phyloP scores from a whole-genome alignment of 2,888 invertebrate genomes.

The Anoncus sp. region DNA sequence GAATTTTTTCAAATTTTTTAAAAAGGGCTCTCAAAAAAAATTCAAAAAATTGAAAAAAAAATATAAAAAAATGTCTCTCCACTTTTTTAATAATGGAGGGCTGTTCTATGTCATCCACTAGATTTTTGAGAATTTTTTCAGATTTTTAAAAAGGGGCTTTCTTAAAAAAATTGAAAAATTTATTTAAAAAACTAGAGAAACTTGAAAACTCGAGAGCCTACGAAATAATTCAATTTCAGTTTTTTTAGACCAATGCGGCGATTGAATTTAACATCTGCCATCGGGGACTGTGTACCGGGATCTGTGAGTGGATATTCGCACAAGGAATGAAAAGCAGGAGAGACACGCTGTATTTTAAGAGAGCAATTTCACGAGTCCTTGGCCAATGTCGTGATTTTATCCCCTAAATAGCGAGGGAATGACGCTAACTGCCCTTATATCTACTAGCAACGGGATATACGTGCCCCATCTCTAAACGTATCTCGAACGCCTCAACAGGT shows the following conservation, averaged over 20 bases:
- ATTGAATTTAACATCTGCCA: slow-evolving; percentile 49
- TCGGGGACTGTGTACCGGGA: slow-evolving; percentile 29
- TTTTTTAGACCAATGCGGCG: neutral
- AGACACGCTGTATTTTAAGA: slow-evolving; percentile 76
- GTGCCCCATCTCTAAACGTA: slow-evolving; percentile 78
- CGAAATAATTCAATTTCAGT: neutral
- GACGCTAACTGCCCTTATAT: slow-evolving; percentile 80
- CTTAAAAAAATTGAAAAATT: no score
- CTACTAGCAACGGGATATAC: slow-evolving; percentile 71
- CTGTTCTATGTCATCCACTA: no score
- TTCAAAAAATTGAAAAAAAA: no score
- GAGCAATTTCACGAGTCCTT: slow-evolving; percentile 82
- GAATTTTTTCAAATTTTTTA: no score
- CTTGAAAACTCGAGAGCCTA: no score
- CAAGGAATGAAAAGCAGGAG: slow-evolving; percentile 19
- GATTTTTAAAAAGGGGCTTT: no score
- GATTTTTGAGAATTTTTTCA: no score
- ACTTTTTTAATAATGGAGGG: no score
- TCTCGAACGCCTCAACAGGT: slow-evolving; percentile 82
- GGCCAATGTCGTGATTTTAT: slow-evolving; percentile 80
- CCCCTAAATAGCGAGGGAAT: slow-evolving; percentile 73
- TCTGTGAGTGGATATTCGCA: slow-evolving; percentile 56
- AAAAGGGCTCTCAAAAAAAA: no score
- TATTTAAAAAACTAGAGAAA: no score
- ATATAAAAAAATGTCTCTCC: no score